These are phyloP conservation scores for Kradibia gibbosae DNA, from an alignment of 1,140 invertebrate species.

Conservation along the genomic window DNA sequence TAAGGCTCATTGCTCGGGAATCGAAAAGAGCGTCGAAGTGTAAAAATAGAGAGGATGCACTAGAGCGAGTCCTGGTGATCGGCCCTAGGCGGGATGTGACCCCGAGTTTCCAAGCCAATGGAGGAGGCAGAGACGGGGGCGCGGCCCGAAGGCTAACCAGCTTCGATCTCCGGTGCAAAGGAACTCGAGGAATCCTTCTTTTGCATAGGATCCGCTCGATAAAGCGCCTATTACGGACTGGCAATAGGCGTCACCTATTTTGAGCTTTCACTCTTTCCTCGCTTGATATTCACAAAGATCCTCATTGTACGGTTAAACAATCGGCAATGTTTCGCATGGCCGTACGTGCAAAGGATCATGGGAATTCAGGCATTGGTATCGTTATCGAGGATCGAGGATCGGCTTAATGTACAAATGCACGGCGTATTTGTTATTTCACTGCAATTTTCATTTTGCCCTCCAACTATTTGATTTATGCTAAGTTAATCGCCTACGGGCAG, in stretches of 20 bases:
- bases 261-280: background rate
- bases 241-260: background rate
- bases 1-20: background rate
- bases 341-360: background rate
- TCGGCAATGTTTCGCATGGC: too few relatives aligned
- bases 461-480: background rate
- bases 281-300: too few relatives aligned
- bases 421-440: background rate
- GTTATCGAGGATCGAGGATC: background rate
- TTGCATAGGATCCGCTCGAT: background rate
- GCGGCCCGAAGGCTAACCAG: constrained; percentile 29
- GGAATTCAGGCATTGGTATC: background rate
- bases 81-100: background rate
- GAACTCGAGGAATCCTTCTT: constrained; percentile 32
- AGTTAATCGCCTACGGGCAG: too few relatives aligned
- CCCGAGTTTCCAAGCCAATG: background rate
- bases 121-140: background rate
- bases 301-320: too few relatives aligned
- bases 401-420: too few relatives aligned
- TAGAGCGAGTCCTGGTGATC: background rate
- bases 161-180: constrained; percentile 17
- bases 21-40: background rate
- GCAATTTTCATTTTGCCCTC: background rate
- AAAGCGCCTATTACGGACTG: background rate
- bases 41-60: background rate